phyloP scores from a whole-genome alignment of 2,797 vertebrate species.

The Balearica regulorum region DNA sequence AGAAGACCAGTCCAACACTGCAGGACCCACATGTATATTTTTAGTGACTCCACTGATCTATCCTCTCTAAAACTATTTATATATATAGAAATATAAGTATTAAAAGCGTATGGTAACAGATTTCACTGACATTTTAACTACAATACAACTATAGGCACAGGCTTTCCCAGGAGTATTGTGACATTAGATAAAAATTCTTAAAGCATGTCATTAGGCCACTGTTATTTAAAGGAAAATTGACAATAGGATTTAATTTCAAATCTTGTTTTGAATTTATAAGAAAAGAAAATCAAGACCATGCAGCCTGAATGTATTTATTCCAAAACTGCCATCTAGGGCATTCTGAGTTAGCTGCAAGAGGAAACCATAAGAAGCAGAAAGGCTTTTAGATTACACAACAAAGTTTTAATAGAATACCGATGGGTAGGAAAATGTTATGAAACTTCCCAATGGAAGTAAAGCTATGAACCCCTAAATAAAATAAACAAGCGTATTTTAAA shows the following conservation, averaged over 20 bases:
- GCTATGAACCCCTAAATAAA: background rate
- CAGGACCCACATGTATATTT: background rate
- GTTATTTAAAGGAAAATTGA: background rate
- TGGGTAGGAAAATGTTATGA: slow-evolving; percentile 37
- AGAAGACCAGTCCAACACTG: background rate
- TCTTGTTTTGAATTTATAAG: slow-evolving; percentile 6
- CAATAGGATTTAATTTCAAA: background rate
- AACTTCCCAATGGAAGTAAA: background rate
- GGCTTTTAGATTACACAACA: slow-evolving; percentile 46
- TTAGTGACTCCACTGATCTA: background rate
- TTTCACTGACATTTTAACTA: background rate
- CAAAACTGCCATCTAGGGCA: slow-evolving; percentile 29
- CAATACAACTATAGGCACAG: background rate
- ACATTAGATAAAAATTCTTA: background rate
- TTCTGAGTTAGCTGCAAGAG: slow-evolving; percentile 6
- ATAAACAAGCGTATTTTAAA: background rate
- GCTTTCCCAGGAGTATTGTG: background rate
- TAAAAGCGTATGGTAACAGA: background rate
- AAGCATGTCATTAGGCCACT: background rate
- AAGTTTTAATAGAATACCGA: slow-evolving; percentile 38
- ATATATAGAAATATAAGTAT: background rate
- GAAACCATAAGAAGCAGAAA: slow-evolving; percentile 51
- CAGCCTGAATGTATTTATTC: background rate
- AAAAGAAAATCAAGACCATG: slow-evolving; percentile 1
- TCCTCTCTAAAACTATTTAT: background rate